Base-by-base conservation (phyloP, 2,888 invertebrate species). In the Galeopsomyia nigrocyanea region DNA sequence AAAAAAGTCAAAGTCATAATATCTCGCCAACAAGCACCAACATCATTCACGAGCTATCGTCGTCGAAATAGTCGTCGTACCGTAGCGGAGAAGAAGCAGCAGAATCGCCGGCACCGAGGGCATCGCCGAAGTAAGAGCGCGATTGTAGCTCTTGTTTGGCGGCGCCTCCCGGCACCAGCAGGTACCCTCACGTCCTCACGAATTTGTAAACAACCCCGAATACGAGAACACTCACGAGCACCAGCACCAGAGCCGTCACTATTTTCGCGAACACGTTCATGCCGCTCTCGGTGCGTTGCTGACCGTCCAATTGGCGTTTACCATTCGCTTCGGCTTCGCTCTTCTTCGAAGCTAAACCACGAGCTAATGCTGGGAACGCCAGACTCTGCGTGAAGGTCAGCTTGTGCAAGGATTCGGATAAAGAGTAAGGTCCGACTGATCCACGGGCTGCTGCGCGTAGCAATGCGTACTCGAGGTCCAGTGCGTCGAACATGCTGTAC, bases 111-210 rank as follows among this genome's bases (percentile, higher is more conserved):
- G 65, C 74, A 19, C 71, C 76, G 58, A 65, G 72, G 3, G 71
- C 5, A 16, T 46, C 53, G 22, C n/a, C 61, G 3, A 55, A n/a
- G 66, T 81, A 78, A 14, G 19, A 49, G 13, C 22, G 31, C n/a
- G 62, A 50, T n/a, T 63, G 69, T 13, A 47, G 49, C 53, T 80
- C 78, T 49, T 80, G 78, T 47, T 80, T 77, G 51, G 82, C 83
- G 39, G 46, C 55, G 17, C 50, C 73, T 17, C 39, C 22, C 31
- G 91, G 91, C 87, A 91, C 91, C 90, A 92, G 89, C 87, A 92
- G 91, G 88, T 92, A 91, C 76, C 92, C 92, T 93, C 92, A 93
- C 91, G 92, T 92, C 84, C 90, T 88, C 82, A 92, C 92, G 82
- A 92, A 92, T 83, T 92, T 92, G 82, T 92, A 92, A 70, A 93